Evolutionary conservation across 2,113 vertebrate genomes (phyloP).

Genomic region (Campylomormyrus numenius): DNA sequence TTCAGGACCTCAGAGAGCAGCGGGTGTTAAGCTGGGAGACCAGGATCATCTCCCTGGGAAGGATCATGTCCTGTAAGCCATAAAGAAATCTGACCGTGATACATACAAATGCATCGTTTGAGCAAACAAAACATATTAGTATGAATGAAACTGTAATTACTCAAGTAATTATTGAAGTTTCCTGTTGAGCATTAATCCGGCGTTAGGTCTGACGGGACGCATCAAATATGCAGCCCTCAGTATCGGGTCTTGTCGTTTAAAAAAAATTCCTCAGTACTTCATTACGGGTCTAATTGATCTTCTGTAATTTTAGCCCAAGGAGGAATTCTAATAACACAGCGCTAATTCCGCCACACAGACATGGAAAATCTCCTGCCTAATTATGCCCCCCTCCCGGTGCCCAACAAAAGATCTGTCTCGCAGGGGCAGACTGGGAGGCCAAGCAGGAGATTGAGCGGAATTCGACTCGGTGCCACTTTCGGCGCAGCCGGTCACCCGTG

Average conservation of each 20-base stretch:
- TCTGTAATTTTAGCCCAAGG: slow-evolving; percentile 49
- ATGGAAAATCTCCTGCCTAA: slow-evolving; percentile 47
- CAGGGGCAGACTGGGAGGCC: slow-evolving; percentile 28
- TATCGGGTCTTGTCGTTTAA: slow-evolving; percentile 42
- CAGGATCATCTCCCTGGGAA: not conserved
- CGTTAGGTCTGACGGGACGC: slow-evolving; percentile 18
- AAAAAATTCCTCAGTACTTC: slow-evolving; percentile 19
- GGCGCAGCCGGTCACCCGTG: not conserved
- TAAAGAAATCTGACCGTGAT: not conserved
- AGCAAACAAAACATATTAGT: not conserved
- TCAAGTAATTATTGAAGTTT: not conserved
- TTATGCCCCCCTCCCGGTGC: slow-evolving; percentile 41
- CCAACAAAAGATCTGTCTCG: slow-evolving; percentile 41
- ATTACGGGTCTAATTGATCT: slow-evolving; percentile 32
- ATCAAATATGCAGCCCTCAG: slow-evolving; percentile 13
- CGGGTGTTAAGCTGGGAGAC: not conserved
- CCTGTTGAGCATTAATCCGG: not conserved
- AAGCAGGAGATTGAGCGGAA: slow-evolving; percentile 20
- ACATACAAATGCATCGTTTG: not conserved
- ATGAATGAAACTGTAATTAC: slow-evolving; percentile 1
- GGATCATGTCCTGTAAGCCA: not conserved
- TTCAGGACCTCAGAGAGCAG: slow-evolving; percentile 27
- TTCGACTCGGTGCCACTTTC: not conserved
- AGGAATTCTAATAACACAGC: slow-evolving; percentile 47
- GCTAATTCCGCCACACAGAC: slow-evolving; percentile 42